A percentile compares a stretch with the other conserved stretches of the same genome.
These are phyloP conservation scores for Liolophura sinensis DNA, from an alignment of 1,140 invertebrate species.

Conservation along the genomic window DNA sequence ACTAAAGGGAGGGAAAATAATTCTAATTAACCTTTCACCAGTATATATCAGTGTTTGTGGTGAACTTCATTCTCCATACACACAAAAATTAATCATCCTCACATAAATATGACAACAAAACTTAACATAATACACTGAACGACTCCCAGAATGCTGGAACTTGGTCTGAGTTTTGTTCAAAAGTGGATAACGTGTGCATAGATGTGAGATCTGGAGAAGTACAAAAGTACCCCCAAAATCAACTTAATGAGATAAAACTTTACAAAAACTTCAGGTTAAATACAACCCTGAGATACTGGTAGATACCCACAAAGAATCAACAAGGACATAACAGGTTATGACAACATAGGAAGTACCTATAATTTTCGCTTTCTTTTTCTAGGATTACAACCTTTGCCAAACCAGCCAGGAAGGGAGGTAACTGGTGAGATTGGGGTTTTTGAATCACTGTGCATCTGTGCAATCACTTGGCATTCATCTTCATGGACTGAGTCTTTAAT, in stretches of 20 bases:
- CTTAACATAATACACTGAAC: neutral
- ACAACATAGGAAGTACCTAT: neutral
- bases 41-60: no score
- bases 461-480: constrained; percentile 33
- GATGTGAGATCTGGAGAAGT: neutral
- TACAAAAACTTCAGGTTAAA: neutral
- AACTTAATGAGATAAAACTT: neutral
- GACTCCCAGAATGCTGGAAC: neutral
- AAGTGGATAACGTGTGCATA: neutral
- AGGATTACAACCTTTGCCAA: constrained; percentile 64
- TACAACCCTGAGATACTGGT: neutral
- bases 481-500: neutral
- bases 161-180: neutral
- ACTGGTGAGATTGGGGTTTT: neutral
- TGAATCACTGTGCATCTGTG: constrained; percentile 24
- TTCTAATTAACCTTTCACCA: no score
- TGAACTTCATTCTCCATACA: no score
- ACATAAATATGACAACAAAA: neutral
- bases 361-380: constrained; percentile 21
- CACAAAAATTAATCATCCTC: neutral
- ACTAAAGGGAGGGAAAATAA: no score
- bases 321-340: neutral
- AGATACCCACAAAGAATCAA: neutral
- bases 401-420: constrained; percentile 65
- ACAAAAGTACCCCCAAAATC: neutral